These are phyloP conservation scores for Podarcis siculus DNA, from an alignment of 2,797 vertebrate species.

Conservation along the genomic window DNA sequence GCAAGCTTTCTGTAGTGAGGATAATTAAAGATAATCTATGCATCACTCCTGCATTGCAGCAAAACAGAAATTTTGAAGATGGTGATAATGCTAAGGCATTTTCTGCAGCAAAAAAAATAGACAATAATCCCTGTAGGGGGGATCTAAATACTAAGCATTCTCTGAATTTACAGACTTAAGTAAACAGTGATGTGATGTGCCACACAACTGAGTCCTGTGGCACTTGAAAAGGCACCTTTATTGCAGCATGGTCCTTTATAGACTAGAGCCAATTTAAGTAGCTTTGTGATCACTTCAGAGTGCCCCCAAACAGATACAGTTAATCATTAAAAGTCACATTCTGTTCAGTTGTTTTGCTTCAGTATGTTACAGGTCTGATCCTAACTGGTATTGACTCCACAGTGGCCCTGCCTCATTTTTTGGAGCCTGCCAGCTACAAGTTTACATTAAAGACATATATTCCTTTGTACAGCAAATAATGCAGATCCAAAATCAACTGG, in stretches of 20 bases:
- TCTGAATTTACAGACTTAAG: not conserved
- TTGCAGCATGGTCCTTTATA: not conserved
- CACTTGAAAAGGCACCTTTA: not conserved
- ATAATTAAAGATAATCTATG: slow-evolving; percentile 13
- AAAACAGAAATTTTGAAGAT: not conserved
- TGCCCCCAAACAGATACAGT: not conserved
- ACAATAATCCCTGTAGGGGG: not conserved
- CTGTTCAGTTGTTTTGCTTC: not conserved
- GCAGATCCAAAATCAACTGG: not conserved
- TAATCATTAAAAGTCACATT: not conserved
- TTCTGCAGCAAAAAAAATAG: not conserved
- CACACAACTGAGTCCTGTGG: not conserved
- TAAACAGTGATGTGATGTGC: not conserved
- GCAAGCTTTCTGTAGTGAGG: not conserved
- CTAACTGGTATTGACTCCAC: not conserved
- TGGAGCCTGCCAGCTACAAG: not conserved
- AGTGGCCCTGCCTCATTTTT: not conserved
- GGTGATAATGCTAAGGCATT: not conserved
- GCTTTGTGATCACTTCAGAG: not conserved
- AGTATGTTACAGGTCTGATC: not conserved
- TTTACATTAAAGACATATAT: not conserved
- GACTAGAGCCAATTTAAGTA: not conserved
- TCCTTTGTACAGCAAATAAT: not conserved
- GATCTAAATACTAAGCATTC: not conserved
- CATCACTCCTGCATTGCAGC: not conserved